Evolutionary conservation across 2,888 invertebrate genomes (phyloP).

Genomic region (Agonopterix arenella): DNA sequence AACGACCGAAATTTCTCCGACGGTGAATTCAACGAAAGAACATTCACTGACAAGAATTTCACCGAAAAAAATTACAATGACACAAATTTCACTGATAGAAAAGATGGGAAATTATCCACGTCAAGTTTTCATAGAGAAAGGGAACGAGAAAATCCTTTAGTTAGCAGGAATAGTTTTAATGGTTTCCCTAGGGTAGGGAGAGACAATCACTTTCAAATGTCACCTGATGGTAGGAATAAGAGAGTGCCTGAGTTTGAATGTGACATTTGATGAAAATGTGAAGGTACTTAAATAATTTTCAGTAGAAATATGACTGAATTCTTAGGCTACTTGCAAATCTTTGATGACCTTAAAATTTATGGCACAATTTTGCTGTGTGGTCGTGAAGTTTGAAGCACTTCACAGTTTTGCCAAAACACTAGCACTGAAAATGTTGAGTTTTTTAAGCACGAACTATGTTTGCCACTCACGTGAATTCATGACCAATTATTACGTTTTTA

Average conservation of each 20-base stretch:
- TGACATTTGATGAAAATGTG: conserved; percentile 58
- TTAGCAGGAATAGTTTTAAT: conserved; percentile 70
- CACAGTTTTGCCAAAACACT: conserved; percentile 22
- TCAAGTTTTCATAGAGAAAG: conserved; percentile 68
- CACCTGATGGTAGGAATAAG: conserved; percentile 68
- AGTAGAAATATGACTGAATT: conserved; percentile 14
- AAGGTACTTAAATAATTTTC: conserved; percentile 4
- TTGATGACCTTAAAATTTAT: too few species aligned
- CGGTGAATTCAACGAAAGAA: conserved; percentile 61
- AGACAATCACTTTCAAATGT: conserved; percentile 61
- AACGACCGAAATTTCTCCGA: conserved; percentile 62
- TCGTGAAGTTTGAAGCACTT: conserved; percentile 18
- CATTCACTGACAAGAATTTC: conserved; percentile 53
- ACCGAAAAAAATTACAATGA: conserved; percentile 42
- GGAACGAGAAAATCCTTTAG: conserved; percentile 62
- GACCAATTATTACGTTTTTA: conserved; percentile 28
- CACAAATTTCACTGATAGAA: conserved; percentile 44
- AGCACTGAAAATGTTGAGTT: conserved; percentile 26
- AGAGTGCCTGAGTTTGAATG: conserved; percentile 81
- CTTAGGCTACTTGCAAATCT: not conserved
- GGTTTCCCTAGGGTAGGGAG: conserved; percentile 66
- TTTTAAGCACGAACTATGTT: conserved; percentile 9
- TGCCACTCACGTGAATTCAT: conserved; percentile 15
- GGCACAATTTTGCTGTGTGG: conserved; percentile 1
- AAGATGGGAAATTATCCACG: conserved; percentile 66